phyloP scores from a whole-genome alignment of 2,797 vertebrate species.

The Erpetoichthys calabaricus region DNA sequence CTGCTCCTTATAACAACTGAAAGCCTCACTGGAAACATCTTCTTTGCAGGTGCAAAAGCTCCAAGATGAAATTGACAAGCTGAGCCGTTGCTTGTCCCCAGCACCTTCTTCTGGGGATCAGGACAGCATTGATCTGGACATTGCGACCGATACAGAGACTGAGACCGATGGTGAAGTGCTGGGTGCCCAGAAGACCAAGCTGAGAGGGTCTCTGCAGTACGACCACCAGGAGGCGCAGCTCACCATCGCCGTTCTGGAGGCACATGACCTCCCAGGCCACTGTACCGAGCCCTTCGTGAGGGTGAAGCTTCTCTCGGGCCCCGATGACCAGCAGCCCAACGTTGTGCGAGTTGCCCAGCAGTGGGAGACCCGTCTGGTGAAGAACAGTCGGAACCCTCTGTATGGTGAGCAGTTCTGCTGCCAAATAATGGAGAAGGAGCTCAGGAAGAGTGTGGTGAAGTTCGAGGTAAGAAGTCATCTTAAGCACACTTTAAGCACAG shows the following conservation, averaged over 20 bases:
- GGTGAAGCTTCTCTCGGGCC: constrained; percentile 32
- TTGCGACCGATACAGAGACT: constrained; percentile 12
- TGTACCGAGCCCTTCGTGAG: constrained; percentile 33
- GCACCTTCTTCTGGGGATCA: constrained; percentile 11
- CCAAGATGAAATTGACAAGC: constrained; percentile 20
- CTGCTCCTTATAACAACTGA: too few relatives aligned
- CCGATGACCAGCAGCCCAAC: constrained; percentile 4
- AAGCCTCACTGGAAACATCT: too few relatives aligned
- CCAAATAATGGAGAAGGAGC: constrained; percentile 26
- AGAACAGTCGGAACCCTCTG: constrained; percentile 37
- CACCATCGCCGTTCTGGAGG: constrained; percentile 44
- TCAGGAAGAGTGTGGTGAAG: constrained; percentile 36
- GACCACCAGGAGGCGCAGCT: constrained; percentile 33
- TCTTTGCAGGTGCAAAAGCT: constrained; percentile 25
- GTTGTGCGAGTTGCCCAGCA: constrained; percentile 42
- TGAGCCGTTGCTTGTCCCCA: constrained; percentile 26
- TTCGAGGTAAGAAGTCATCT: constrained; percentile 37
- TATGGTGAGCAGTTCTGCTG: constrained; percentile 55
- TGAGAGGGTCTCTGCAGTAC: constrained; percentile 46
- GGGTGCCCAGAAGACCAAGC: constrained; percentile 21
- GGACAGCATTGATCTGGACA: constrained; percentile 13
- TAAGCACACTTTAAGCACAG: background rate
- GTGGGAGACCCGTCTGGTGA: constrained; percentile 45
- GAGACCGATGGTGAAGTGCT: constrained; percentile 3
- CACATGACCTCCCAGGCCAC: constrained; percentile 25